Evolutionary conservation across 2,113 vertebrate genomes (phyloP).

Genomic region (Macquaria ambigua): DNA sequence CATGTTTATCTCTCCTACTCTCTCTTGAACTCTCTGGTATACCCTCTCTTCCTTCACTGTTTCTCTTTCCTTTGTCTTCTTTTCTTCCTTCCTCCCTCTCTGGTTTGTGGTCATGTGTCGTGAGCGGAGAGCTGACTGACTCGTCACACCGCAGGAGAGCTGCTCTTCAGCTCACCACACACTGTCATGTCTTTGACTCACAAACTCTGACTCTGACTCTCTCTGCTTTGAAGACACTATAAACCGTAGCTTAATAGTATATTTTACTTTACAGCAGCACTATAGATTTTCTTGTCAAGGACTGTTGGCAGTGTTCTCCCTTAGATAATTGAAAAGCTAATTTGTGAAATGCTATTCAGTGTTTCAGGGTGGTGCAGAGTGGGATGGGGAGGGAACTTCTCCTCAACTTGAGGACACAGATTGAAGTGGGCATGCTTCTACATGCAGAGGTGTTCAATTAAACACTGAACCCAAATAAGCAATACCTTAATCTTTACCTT

Average conservation of each 20-base stretch:
- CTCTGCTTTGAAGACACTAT: neutral
- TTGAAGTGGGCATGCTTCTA: slow-evolving; percentile 4
- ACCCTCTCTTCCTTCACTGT: neutral
- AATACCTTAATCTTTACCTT: neutral
- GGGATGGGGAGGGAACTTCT: fast-evolving
- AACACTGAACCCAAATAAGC: slow-evolving; percentile 9
- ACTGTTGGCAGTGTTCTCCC: neutral
- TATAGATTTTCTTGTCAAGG: slow-evolving; percentile 14
- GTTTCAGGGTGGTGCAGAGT: neutral
- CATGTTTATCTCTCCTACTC: neutral
- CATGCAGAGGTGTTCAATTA: neutral
- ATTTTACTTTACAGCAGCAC: slow-evolving; percentile 14
- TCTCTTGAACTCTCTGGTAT: neutral
- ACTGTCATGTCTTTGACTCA: neutral
- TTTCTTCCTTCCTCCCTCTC: neutral
- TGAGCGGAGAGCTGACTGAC: slow-evolving; percentile 25
- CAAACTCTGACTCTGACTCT: too few relatives aligned
- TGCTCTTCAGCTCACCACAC: too few relatives aligned
- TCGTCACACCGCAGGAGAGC: slow-evolving; percentile 2
- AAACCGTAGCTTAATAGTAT: neutral
- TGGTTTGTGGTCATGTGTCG: slow-evolving; percentile 3
- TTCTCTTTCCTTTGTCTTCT: neutral
- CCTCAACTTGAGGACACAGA: slow-evolving; percentile 5
- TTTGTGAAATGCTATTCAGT: slow-evolving; percentile 32
- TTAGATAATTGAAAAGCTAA: slow-evolving; percentile 12